These are phyloP conservation scores for Ictalurus furcatus DNA, from an alignment of 2,113 vertebrate genomes.

Conservation along the genomic window DNA sequence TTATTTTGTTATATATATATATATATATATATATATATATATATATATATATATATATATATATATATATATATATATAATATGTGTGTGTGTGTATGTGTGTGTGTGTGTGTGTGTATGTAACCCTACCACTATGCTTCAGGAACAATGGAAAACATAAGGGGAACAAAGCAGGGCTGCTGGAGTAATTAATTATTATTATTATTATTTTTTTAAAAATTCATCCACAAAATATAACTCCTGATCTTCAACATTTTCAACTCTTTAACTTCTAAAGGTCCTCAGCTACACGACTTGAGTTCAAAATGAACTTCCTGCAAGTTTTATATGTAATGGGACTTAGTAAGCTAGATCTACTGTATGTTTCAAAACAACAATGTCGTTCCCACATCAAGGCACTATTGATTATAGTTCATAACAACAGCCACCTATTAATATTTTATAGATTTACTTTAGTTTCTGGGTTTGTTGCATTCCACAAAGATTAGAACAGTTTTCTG, in stretches of 20 bases:
- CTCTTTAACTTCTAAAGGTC: background rate
- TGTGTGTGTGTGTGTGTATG: no score
- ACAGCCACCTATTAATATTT: background rate
- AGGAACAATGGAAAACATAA: no score
- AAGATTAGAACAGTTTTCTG: background rate
- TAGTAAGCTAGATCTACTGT: background rate
- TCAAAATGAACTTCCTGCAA: background rate
- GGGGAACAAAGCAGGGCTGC: no score
- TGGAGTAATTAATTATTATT: no score
- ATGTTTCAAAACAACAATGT: background rate
- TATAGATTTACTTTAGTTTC: background rate
- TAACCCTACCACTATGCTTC: no score
- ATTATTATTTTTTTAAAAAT: no score
- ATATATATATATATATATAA: no score
- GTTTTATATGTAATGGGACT: background rate
- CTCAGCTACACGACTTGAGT: background rate
- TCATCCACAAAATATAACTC: background rate
- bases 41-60: no score
- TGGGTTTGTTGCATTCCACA: background rate
- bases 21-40: no score
- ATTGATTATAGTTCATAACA: background rate
- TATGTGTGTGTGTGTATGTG: no score
- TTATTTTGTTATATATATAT: no score
- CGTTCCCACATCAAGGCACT: background rate
- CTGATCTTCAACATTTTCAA: background rate